These are phyloP conservation scores for Cyclina sinensis DNA, from an alignment of 1,140 invertebrate genomes.

Conservation along the genomic window DNA sequence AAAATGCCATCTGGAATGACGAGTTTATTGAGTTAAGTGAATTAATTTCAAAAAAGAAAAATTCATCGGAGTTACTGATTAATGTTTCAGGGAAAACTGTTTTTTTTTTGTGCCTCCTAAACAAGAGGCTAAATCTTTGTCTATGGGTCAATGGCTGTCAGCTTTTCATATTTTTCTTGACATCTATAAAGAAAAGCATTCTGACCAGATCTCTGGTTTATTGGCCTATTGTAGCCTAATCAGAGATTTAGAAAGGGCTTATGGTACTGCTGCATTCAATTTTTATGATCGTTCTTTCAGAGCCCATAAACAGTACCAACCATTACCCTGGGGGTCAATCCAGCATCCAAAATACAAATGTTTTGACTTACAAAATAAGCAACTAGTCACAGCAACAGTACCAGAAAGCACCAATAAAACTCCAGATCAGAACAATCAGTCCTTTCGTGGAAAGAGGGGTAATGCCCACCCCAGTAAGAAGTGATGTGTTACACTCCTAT, in stretches of 20 bases:
- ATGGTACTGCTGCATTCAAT: slow-evolving; percentile 17
- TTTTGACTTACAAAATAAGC: neutral
- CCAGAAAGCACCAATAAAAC: too few species aligned
- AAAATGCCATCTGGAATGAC: neutral
- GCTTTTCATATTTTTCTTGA: neutral
- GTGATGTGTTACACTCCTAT: neutral
- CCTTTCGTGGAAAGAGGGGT: neutral
- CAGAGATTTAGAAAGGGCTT: slow-evolving; percentile 16
- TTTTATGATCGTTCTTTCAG: slow-evolving; percentile 11
- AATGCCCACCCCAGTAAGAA: slow-evolving; percentile 6
- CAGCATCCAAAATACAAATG: neutral
- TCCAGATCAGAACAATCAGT: neutral
- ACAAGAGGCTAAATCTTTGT: neutral
- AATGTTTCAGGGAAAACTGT: neutral
- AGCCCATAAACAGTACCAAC: slow-evolving; percentile 17
- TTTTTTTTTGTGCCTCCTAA: neutral
- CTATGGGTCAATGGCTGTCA: neutral
- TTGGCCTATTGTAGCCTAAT: slow-evolving; percentile 15
- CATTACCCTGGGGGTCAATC: neutral
- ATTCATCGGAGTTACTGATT: neutral
- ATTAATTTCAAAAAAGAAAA: neutral
- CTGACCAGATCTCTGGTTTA: neutral
- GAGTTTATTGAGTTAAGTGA: neutral
- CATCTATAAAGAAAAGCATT: neutral
- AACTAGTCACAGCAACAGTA: neutral